Percentiles rank a stretch among this genome's conserved stretches.
Conservation (phyloP, 92 coral and sea anemone species). For the Ricordea florida region DNA sequence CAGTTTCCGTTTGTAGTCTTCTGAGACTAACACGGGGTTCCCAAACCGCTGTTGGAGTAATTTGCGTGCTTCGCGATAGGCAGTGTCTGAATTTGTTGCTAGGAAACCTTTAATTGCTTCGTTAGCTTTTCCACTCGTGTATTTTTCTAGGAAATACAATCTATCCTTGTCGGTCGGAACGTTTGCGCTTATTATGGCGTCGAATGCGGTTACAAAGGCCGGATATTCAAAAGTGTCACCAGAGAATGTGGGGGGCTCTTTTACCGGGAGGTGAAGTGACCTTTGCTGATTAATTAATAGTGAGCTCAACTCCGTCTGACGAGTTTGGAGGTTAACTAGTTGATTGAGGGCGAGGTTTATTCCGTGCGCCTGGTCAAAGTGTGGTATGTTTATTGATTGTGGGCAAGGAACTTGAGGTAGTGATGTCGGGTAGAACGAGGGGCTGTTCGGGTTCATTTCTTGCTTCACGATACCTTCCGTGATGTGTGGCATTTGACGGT, state of each 20-base stretch:
- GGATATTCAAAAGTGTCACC: conserved; percentile 31
- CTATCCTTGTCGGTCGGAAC: conserved; percentile 45
- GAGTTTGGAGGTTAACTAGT: conserved; percentile 7
- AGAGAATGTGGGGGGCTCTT: conserved; percentile 56
- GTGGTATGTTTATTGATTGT: no score
- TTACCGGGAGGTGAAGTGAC: conserved; percentile 31
- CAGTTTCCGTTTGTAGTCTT: conserved; percentile 55
- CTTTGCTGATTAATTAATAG: conserved; percentile 46
- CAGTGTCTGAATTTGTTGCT: conserved; percentile 43
- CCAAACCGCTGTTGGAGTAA: conserved; percentile 65
- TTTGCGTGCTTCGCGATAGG: conserved; percentile 59
- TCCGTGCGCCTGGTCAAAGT: not conserved
- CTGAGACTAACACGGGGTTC: conserved; percentile 68
- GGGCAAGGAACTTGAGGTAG: not conserved
- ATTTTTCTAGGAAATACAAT: conserved; percentile 63
- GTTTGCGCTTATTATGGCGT: conserved; percentile 40
- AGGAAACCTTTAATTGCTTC: conserved; percentile 63
- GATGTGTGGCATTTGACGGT: no score
- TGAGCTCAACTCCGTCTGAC: conserved; percentile 36
- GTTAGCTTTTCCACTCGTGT: conserved; percentile 66
- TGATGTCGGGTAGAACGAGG: not conserved
- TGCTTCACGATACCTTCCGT: not conserved
- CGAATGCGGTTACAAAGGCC: conserved; percentile 50
- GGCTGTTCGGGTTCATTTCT: not conserved
- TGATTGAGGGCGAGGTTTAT: conserved; percentile 9